phyloP scores from a whole-genome alignment of 2,888 invertebrate species.

The Ormyrus thymus region DNA sequence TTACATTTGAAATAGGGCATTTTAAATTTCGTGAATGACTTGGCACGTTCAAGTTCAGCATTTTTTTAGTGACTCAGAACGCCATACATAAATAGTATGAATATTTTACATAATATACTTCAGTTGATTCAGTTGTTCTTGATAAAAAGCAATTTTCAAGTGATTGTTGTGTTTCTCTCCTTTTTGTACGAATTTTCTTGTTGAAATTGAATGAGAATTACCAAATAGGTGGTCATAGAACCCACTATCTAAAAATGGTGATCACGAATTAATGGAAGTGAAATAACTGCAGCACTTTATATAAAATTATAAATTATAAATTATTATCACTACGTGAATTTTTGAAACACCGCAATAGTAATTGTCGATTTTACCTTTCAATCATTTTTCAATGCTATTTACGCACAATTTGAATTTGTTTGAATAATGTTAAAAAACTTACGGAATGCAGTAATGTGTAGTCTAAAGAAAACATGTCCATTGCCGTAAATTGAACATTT shows the following conservation, averaged over 20 bases:
- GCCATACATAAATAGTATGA: too few species aligned
- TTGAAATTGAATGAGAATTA: constrained; percentile 55
- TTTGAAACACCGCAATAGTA: too few species aligned
- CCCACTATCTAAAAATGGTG: constrained; percentile 48
- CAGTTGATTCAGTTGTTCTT: constrained; percentile 63
- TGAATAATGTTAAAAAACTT: constrained; percentile 4
- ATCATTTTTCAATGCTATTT: too few species aligned
- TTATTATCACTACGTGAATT: too few species aligned
- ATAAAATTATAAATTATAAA: neutral
- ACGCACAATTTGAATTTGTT: too few species aligned
- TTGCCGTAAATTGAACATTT: constrained; percentile 43
- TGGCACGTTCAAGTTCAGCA: too few species aligned
- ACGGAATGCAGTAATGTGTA: constrained; percentile 52
- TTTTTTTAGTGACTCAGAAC: too few species aligned
- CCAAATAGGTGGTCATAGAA: constrained; percentile 49
- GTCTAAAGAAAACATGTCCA: constrained; percentile 52
- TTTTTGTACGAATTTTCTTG: constrained; percentile 11
- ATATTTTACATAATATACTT: too few species aligned
- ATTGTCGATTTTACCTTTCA: too few species aligned
- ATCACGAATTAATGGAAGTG: neutral
- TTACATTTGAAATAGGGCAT: too few species aligned
- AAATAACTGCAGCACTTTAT: neutral
- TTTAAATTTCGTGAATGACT: too few species aligned
- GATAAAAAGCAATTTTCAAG: constrained; percentile 14
- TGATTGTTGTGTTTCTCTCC: neutral